phyloP scores from a whole-genome alignment of 2,797 vertebrate species.

The Coilia nasus region DNA sequence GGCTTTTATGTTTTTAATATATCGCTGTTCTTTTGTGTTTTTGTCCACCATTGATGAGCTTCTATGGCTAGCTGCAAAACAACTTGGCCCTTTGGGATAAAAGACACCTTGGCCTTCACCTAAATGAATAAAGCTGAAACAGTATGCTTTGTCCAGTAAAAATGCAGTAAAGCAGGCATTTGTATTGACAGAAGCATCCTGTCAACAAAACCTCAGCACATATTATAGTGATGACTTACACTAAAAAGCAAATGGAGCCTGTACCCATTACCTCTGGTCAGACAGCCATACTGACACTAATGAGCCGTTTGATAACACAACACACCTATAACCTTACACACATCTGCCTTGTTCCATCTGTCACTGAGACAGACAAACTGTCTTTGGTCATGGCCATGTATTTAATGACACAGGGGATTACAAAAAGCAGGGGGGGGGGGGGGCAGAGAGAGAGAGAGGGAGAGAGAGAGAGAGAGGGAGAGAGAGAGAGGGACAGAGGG shows the following conservation, averaged over 20 bases:
- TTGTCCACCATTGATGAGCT: too few species aligned
- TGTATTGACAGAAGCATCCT: background rate
- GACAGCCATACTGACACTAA: background rate
- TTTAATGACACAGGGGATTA: background rate
- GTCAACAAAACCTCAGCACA: background rate
- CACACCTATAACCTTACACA: constrained; percentile 39
- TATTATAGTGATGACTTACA: background rate
- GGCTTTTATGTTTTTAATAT: too few species aligned
- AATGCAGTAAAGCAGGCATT: background rate
- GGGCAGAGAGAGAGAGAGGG: too few species aligned
- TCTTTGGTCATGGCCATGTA: background rate
- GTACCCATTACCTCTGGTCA: background rate
- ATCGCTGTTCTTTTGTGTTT: too few species aligned
- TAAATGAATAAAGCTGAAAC: background rate
- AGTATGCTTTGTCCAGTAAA: background rate
- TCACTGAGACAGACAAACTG: background rate
- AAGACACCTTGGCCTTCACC: too few species aligned
- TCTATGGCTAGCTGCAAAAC: too few species aligned
- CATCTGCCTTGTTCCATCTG: constrained; percentile 25
- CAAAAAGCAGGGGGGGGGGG: too few species aligned
- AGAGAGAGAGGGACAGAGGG: background rate
- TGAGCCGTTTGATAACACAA: constrained; percentile 30
- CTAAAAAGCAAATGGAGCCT: background rate
- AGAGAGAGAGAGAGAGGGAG: background rate
- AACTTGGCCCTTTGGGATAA: too few species aligned